Evolutionary conservation across 2,797 vertebrate species (phyloP).

Genomic region (Oreochromis mossambicus): DNA sequence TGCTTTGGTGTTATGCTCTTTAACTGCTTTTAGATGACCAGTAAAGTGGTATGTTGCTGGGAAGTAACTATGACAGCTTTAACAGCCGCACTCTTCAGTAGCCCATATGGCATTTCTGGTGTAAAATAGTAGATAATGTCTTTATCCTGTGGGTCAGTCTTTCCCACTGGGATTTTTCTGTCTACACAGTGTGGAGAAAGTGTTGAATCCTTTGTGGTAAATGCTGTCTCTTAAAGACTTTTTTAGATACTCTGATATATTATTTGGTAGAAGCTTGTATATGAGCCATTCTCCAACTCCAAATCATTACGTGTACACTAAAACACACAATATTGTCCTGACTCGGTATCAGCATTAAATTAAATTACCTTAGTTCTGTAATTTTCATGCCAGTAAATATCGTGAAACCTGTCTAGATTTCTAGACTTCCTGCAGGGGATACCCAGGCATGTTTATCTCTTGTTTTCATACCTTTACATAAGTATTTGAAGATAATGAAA

Average conservation of each 20-base stretch:
- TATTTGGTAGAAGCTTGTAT: not conserved
- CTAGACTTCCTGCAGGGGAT: not conserved
- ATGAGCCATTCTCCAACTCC: not conserved
- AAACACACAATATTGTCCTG: not conserved
- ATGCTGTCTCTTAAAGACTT: not conserved
- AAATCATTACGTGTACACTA: not conserved
- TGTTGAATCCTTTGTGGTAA: not conserved
- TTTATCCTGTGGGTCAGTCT: not conserved
- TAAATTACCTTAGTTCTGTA: not conserved
- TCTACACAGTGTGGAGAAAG: not conserved
- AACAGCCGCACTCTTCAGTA: not conserved
- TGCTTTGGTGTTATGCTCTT: not conserved
- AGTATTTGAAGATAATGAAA: constrained; percentile 37
- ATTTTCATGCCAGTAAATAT: not conserved
- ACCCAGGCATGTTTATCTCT: not conserved
- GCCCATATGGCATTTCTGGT: not conserved
- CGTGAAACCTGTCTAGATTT: not conserved
- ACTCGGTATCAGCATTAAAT: not conserved
- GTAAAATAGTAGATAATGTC: not conserved
- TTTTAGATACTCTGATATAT: not conserved
- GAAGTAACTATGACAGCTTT: not conserved
- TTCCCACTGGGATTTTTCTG: not conserved
- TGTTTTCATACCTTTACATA: constrained; percentile 27
- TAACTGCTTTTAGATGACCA: not conserved
- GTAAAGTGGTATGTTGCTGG: not conserved